phyloP scores from a whole-genome alignment of 2,888 invertebrate species.

The Troilus luridus region DNA sequence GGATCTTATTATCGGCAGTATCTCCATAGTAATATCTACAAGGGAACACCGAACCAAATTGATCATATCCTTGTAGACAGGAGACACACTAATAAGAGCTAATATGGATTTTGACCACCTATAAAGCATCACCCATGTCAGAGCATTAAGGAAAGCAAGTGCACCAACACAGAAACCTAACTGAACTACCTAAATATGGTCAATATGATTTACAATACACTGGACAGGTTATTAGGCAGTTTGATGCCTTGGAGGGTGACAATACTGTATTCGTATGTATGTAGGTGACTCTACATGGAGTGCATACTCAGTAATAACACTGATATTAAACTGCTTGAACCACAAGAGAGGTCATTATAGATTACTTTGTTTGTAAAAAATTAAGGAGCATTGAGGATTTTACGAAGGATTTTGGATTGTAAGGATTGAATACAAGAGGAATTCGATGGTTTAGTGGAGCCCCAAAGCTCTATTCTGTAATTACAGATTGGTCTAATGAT shows the following conservation, averaged over 20 bases:
- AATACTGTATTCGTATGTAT: no score
- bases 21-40: no score
- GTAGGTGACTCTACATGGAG: background rate
- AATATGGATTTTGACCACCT: background rate
- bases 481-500: no score
- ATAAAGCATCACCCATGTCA: background rate
- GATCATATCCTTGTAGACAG: background rate
- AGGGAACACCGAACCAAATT: background rate
- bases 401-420: no score
- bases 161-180: background rate
- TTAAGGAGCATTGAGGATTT: no score
- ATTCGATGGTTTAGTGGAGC: no score
- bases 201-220: background rate
- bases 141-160: background rate
- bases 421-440: no score
- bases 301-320: background rate
- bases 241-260: background rate
- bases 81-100: background rate
- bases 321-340: background rate
- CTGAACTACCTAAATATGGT: background rate
- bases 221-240: background rate
- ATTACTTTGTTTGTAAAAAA: no score
- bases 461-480: no score
- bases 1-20: no score
- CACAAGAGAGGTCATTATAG: no score